Conservation (phyloP, 2,113 vertebrate species). For the Ceyx margarethae region DNA sequence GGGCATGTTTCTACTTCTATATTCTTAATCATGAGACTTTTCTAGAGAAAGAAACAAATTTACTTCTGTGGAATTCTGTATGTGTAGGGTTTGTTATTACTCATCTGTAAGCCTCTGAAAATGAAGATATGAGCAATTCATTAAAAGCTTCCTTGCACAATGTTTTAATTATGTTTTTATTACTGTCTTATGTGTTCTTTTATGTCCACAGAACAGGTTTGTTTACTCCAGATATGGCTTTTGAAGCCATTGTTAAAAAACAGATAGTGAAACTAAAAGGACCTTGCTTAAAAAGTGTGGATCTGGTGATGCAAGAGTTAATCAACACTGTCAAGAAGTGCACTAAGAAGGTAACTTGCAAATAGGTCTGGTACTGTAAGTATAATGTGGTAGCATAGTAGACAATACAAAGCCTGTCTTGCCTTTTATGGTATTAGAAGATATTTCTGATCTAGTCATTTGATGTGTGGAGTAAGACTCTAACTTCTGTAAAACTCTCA, state of each 20-base stretch:
- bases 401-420: neutral
- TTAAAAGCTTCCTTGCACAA: neutral
- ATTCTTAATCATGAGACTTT: neutral
- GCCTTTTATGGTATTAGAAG: neutral
- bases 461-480: neutral
- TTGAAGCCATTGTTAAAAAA: constrained; percentile 84
- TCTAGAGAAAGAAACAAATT: neutral
- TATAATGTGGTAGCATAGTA: neutral
- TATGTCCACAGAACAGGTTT: constrained; percentile 76
- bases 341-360: constrained; percentile 74
- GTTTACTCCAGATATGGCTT: constrained; percentile 82
- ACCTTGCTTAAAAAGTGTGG: constrained; percentile 81
- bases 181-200: neutral
- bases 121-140: neutral
- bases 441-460: neutral
- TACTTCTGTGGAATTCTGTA: neutral
- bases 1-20: neutral
- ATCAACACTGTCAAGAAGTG: constrained; percentile 83
- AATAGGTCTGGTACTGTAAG: neutral
- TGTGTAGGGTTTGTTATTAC: neutral
- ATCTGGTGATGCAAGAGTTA: constrained; percentile 81
- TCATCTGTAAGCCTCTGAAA: neutral
- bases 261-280: constrained; percentile 83
- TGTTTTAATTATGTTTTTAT: neutral
- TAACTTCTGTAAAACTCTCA: neutral